Evolutionary conservation across 2,113 vertebrate genomes (phyloP).

Genomic region (Monopterus albus): DNA sequence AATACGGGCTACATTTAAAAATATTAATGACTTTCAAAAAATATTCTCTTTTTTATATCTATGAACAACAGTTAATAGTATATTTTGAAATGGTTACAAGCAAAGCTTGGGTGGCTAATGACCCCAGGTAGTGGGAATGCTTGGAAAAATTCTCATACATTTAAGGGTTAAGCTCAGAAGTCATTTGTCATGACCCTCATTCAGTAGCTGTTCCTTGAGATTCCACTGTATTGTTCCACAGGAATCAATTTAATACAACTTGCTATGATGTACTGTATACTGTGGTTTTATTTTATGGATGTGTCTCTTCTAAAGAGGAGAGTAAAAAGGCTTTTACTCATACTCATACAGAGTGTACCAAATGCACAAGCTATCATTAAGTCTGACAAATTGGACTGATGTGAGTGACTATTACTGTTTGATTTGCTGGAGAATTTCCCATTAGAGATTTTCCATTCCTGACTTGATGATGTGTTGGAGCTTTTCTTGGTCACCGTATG

Average conservation of each 20-base stretch:
- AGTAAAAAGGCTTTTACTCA: neutral
- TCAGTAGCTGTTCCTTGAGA: neutral
- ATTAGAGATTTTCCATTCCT: constrained; percentile 2
- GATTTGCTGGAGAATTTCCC: neutral
- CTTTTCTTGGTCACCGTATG: constrained; percentile 44
- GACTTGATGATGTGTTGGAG: neutral
- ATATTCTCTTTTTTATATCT: too few relatives aligned
- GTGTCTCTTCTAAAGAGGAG: neutral
- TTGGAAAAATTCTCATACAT: too few relatives aligned
- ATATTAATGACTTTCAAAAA: too few relatives aligned
- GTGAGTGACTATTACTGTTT: constrained; percentile 37
- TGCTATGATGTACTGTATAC: too few relatives aligned
- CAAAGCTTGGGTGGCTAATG: neutral
- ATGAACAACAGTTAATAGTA: too few relatives aligned
- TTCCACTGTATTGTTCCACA: neutral
- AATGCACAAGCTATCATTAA: neutral
- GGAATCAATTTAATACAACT: too few relatives aligned
- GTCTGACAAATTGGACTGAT: neutral
- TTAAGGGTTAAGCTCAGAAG: too few relatives aligned
- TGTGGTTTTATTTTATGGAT: neutral
- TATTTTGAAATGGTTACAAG: too few relatives aligned
- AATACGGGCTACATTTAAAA: too few relatives aligned
- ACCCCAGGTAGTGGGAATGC: neutral
- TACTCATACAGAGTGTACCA: neutral
- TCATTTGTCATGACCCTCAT: neutral